Evolutionary conservation across 1,140 invertebrate species (phyloP).

Genomic region (Aphidius gifuensis): DNA sequence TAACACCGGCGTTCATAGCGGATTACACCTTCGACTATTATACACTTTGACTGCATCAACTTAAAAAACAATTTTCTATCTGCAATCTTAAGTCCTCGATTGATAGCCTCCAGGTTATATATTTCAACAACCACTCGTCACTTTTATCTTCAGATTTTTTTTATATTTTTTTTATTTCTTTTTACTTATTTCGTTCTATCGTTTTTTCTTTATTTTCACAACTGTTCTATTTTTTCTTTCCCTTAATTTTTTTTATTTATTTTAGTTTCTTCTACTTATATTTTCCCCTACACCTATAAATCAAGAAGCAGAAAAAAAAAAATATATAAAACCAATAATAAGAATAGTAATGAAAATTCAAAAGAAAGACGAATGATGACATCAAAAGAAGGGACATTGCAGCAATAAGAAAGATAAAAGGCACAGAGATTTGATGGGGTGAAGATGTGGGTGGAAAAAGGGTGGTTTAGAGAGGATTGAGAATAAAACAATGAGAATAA

Average conservation of each 20-base stretch:
- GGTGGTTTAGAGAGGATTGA: not conserved
- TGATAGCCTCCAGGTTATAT: slow-evolving; percentile 17
- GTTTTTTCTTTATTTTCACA: not conserved
- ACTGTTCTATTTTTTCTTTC: not conserved
- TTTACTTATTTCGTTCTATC: not conserved
- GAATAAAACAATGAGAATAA: not conserved
- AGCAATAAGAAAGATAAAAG: no score
- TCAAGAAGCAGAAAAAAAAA: not conserved
- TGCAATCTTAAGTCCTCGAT: not conserved
- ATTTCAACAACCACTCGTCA: not conserved
- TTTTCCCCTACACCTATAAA: not conserved
- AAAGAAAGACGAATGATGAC: no score
- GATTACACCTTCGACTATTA: slow-evolving; percentile 22
- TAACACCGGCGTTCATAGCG: slow-evolving; percentile 79
- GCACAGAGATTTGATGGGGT: no score
- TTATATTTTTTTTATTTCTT: not conserved
- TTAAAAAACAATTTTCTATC: not conserved
- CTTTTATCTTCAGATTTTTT: slow-evolving; percentile 5
- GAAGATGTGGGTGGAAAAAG: not conserved
- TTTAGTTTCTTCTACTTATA: not conserved
- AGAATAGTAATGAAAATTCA: no score
- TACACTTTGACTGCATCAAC: slow-evolving; percentile 19
- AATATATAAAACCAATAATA: slow-evolving; percentile 9
- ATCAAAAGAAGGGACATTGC: no score
- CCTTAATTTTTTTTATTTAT: slow-evolving; percentile 6